A percentile compares a stretch with the other conserved stretches of the same genome.
These are phyloP conservation scores for Lamellibrachia luymesi DNA, from an alignment of 1,140 invertebrate species.

Conservation along the genomic window DNA sequence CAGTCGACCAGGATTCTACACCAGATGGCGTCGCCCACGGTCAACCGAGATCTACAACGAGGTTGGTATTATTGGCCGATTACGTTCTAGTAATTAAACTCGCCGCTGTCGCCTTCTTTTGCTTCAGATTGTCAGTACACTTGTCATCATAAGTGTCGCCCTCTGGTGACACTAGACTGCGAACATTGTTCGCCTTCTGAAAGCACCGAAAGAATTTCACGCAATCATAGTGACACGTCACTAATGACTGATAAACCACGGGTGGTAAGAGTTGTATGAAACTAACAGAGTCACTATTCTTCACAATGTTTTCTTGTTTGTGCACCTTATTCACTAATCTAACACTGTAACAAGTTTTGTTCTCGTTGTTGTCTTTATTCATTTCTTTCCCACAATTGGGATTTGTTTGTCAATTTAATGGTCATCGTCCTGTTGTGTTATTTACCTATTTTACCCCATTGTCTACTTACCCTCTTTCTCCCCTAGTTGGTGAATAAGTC, in stretches of 20 bases:
- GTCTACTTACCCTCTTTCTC: no score
- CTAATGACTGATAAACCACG: background rate
- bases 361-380: background rate
- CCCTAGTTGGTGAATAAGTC: no score
- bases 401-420: background rate
- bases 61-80: background rate
- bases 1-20: background rate
- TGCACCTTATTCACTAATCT: background rate
- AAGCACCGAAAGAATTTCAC: background rate
- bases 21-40: conserved; percentile 9
- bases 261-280: conserved; percentile 1
- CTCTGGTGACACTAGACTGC: conserved; percentile 61
- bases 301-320: background rate
- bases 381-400: background rate
- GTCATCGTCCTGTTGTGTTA: background rate
- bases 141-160: conserved; percentile 59
- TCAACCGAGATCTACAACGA: conserved; percentile 10
- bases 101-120: conserved; percentile 22
- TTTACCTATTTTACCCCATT: background rate
- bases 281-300: background rate
- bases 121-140: conserved; percentile 61
- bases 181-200: conserved; percentile 13
- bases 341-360: background rate
- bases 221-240: background rate
- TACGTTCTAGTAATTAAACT: conserved; percentile 12